Conservation (phyloP, 37 sponge, comb jelly and placozoan genomes). For the Halichondria panicea region DNA sequence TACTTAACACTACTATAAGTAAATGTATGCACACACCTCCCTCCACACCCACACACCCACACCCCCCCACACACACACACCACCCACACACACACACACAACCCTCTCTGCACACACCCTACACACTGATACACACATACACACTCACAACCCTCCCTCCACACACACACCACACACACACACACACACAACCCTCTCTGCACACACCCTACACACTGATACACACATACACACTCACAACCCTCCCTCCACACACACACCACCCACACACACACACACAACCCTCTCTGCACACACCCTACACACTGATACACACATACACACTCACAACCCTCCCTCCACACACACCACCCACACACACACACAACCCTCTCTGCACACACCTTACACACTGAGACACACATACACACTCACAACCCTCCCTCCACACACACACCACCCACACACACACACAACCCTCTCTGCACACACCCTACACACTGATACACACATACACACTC, state of each 20-base stretch:
- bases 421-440: not conserved
- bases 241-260: too few species aligned
- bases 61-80: conserved; percentile 11
- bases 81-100: conserved; percentile 25
- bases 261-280: conserved; percentile 25
- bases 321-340: not conserved
- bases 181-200: conserved; percentile 14
- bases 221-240: too few species aligned
- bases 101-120: too few species aligned
- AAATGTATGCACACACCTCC: too few species aligned
- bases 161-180: conserved; percentile 27
- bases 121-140: too few species aligned
- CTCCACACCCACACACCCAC: conserved; percentile 23
- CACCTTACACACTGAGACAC: too few species aligned
- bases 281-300: too few species aligned
- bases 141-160: too few species aligned
- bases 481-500: not conserved
- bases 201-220: too few species aligned
- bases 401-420: conserved; percentile 14
- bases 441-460: too few species aligned
- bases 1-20: too few species aligned
- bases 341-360: conserved; percentile 8
- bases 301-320: conserved; percentile 11
- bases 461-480: too few species aligned
- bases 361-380: not conserved